Evolutionary conservation across 1,140 invertebrate species (phyloP).

Genomic region (Megalopta genalis): DNA sequence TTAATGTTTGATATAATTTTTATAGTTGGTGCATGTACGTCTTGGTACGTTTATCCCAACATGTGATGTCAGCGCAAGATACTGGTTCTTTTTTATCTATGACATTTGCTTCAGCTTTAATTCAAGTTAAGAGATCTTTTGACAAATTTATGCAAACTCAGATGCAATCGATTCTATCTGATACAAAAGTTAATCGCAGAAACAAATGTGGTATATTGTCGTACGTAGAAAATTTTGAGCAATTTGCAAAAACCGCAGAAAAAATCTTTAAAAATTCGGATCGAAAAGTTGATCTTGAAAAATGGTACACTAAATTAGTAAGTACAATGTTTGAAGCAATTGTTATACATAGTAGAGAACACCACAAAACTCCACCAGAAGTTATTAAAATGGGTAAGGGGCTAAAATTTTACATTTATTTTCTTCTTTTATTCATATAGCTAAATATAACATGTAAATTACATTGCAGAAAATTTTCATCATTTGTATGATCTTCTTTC

Average conservation of each 20-base stretch:
- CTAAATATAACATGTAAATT: constrained; percentile 19
- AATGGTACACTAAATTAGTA: constrained; percentile 94
- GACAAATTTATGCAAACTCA: constrained; percentile 96
- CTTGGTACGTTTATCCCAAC: constrained; percentile 92
- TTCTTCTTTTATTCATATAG: background rate
- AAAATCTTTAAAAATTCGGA: constrained; percentile 93
- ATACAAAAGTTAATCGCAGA: constrained; percentile 85
- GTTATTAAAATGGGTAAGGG: constrained; percentile 95
- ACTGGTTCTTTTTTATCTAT: constrained; percentile 94
- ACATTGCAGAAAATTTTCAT: constrained; percentile 94
- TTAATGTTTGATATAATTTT: constrained; percentile 37
- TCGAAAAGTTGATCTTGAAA: constrained; percentile 96
- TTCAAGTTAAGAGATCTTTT: constrained; percentile 96
- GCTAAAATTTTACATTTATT: constrained; percentile 12
- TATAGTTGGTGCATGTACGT: constrained; percentile 95
- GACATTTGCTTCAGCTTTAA: constrained; percentile 92
- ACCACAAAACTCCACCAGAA: constrained; percentile 95
- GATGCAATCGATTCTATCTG: constrained; percentile 90
- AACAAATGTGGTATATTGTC: constrained; percentile 95
- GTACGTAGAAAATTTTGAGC: constrained; percentile 95
- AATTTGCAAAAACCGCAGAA: constrained; percentile 92
- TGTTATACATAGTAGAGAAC: constrained; percentile 88
- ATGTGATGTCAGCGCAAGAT: constrained; percentile 94
- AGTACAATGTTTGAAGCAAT: constrained; percentile 93
- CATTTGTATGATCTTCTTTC: constrained; percentile 93